Evolutionary conservation across 2,888 invertebrate species (phyloP), one percentile per base, ranked within the genome.

Genomic region (Napeogenes sylphis): DNA sequence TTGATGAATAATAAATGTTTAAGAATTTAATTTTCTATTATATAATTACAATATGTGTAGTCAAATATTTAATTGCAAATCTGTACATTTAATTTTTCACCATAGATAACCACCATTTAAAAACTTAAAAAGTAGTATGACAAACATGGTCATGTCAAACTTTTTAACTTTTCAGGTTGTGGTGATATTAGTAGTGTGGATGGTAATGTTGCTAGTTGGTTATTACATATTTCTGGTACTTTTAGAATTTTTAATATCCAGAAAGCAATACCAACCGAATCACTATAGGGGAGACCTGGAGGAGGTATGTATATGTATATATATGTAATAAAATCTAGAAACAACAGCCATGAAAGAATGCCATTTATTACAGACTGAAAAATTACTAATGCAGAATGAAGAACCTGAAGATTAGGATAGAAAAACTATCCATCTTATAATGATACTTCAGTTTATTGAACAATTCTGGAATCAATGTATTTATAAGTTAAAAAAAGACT

Each of bases 211-310:
- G 61, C 91, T 99, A 72, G 95, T 97, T 51, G 95, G 97, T 70
- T 99, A 99, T 87, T 98, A 98, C 97, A 92, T 96, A 56, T 99
- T 99, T 91, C 92, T 99, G 64, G 94, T 97, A 76, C 97, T 97
- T 77, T 90, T 99, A 83, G 98, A 98, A 83, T 98, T 98, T 4
- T 88, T 98, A 72, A 91, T 98, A 59, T 96, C 95, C 72, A 95
- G 95, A 78, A 92, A 94, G 69, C 92, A 93, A 51, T 30, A 56
- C 93, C 93, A 75, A 92, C 35, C 8, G 56, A 61, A 51, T 46
- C 51, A 12, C 30, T 42, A 55, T 55, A 45, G 47, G 38, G 14
- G 14, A 53, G 12, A 51, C 30, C 21, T 51, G 30, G 51, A 51
- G 12, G 51, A 51, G 30, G 51, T 51, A 30, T 30, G 51, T 30